Conservation (phyloP, 2,888 invertebrate species). For the Frankliniella intonsa region DNA sequence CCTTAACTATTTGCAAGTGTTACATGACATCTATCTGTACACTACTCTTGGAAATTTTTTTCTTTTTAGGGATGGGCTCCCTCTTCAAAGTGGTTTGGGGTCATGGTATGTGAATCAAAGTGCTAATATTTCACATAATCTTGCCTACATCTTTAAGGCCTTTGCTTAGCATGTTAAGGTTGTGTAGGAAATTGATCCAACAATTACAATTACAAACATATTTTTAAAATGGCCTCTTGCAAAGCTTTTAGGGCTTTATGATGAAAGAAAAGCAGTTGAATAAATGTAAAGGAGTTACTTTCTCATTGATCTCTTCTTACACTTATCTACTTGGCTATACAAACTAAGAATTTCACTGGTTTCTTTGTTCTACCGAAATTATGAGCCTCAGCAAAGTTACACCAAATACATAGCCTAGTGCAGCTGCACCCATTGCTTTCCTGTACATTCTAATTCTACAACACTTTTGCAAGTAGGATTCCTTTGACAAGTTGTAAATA, state of each 20-base stretch:
- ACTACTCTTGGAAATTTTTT: slow-evolving; percentile 29
- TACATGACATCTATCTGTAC: background rate
- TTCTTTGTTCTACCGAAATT: background rate
- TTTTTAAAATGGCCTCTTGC: background rate
- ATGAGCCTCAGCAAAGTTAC: background rate
- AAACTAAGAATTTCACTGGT: background rate
- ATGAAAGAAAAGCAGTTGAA: background rate
- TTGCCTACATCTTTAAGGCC: slow-evolving; percentile 4
- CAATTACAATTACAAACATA: background rate
- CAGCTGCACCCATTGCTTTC: slow-evolving; percentile 10
- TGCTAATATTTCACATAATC: background rate
- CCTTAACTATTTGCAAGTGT: background rate
- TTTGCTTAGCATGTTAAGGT: slow-evolving; percentile 9
- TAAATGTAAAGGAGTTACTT: background rate
- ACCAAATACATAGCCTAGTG: background rate
- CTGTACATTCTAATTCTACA: background rate
- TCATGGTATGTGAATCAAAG: slow-evolving; percentile 37
- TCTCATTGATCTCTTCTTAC: background rate
- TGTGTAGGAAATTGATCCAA: slow-evolving; percentile 5
- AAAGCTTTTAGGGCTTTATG: slow-evolving; percentile 15
- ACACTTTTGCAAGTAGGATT: background rate
- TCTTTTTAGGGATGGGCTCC: slow-evolving; percentile 39
- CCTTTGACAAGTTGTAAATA: background rate
- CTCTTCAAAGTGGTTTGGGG: slow-evolving; percentile 39
- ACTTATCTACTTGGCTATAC: background rate